phyloP scores from a whole-genome alignment of 2,888 invertebrate species.

The Miltochrista miniata region DNA sequence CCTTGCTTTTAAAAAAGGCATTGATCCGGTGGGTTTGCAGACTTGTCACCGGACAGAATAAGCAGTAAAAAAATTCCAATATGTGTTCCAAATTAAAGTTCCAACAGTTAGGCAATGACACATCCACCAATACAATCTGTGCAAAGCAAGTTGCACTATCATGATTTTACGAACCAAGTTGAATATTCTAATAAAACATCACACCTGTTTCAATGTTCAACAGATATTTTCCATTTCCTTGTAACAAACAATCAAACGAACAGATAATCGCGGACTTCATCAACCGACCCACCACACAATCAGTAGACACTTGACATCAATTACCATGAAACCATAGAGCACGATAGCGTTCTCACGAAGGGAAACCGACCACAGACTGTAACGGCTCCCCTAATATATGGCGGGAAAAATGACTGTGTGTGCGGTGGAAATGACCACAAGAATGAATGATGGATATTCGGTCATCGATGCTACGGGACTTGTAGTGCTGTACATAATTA shows the following conservation, averaged over 20 bases:
- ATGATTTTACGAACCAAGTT: no score
- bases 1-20: no score
- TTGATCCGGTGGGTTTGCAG: no score
- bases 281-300: conserved; percentile 52
- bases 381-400: conserved; percentile 44
- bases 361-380: conserved; percentile 56
- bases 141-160: no score
- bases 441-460: conserved; percentile 17
- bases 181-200: no score
- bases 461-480: conserved; percentile 10
- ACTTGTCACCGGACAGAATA: no score
- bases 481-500: conserved; percentile 1
- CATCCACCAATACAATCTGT: no score
- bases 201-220: no score
- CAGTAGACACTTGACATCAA: conserved; percentile 62
- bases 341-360: conserved; percentile 69
- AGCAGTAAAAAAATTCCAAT: no score
- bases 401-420: conserved; percentile 36
- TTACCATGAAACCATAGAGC: conserved; percentile 59
- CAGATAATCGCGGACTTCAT: conserved; percentile 35
- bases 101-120: no score
- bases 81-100: no score
- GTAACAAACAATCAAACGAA: conserved; percentile 25
- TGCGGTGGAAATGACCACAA: conserved; percentile 31
- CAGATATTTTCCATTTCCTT: not conserved